These are phyloP conservation scores for Tetrapedia diversipes DNA, from an alignment of 2,888 invertebrate genomes.

Conservation along the genomic window DNA sequence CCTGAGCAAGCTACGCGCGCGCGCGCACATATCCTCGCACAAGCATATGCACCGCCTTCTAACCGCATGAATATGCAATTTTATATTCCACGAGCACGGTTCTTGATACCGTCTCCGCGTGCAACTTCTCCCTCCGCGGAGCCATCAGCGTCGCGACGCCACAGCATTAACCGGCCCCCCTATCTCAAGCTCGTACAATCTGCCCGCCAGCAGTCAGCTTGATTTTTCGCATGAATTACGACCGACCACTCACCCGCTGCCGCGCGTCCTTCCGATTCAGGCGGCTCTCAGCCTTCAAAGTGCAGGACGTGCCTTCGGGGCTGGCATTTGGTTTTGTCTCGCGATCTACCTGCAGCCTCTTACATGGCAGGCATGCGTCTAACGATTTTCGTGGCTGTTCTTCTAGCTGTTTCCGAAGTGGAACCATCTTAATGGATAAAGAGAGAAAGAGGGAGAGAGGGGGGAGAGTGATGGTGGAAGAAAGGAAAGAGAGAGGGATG, in stretches of 20 bases:
- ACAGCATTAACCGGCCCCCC: constrained; percentile 28
- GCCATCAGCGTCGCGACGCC: constrained; percentile 24
- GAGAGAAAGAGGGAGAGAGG: too few relatives aligned
- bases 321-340: constrained; percentile 16
- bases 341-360: too few relatives aligned
- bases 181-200: constrained; percentile 47
- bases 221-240: constrained; percentile 47
- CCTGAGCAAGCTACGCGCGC: too few relatives aligned
- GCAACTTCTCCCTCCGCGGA: constrained; percentile 11
- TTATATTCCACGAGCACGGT: constrained; percentile 36
- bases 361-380: neutral
- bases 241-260: neutral
- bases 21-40: too few relatives aligned
- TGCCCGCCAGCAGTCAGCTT: constrained; percentile 24
- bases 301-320: neutral
- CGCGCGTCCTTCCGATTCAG: constrained; percentile 6
- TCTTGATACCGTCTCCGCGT: neutral
- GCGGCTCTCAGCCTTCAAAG: constrained; percentile 21
- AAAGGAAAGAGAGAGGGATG: too few relatives aligned
- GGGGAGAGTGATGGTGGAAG: too few relatives aligned
- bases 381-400: neutral
- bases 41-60: too few relatives aligned
- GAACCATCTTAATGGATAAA: too few relatives aligned
- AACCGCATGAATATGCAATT: constrained; percentile 63
- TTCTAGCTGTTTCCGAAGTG: neutral